A percentile compares a stretch with the other conserved stretches of the same genome.
phyloP scores from a whole-genome alignment of 2,797 vertebrate genomes.

The Alfaro cultratus region DNA sequence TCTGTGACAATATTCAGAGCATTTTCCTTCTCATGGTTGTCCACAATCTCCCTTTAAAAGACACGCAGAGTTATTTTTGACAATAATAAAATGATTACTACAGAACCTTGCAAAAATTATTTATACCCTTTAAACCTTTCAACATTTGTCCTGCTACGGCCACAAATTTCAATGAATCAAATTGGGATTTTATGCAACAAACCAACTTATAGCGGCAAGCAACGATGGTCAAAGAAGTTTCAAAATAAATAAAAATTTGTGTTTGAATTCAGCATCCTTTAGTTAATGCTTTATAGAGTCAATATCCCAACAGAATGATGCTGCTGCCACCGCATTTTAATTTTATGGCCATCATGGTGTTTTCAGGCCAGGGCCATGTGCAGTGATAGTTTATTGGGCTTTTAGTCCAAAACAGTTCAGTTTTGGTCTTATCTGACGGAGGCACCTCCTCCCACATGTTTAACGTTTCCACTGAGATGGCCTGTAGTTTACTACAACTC shows the following conservation, averaged over 20 bases:
- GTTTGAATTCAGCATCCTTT: not conserved
- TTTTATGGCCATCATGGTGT: not conserved
- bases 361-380: not conserved
- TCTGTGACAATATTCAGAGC: constrained; percentile 91
- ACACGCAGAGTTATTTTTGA: constrained; percentile 1
- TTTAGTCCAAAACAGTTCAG: not conserved
- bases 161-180: not conserved
- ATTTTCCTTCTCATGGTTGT: constrained; percentile 95
- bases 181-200: not conserved
- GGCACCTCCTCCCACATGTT: not conserved
- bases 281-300: not conserved
- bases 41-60: constrained; percentile 87
- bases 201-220: not conserved
- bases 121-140: not conserved
- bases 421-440: not conserved
- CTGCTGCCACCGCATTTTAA: not conserved
- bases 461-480: not conserved
- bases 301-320: not conserved
- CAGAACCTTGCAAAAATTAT: not conserved
- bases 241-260: not conserved
- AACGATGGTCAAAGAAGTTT: not conserved
- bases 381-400: not conserved
- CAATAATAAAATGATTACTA: not conserved
- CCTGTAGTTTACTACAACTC: not conserved
- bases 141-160: not conserved